Conservation (phyloP, 2,797 vertebrate genomes). For the Trematomus bernacchii region DNA sequence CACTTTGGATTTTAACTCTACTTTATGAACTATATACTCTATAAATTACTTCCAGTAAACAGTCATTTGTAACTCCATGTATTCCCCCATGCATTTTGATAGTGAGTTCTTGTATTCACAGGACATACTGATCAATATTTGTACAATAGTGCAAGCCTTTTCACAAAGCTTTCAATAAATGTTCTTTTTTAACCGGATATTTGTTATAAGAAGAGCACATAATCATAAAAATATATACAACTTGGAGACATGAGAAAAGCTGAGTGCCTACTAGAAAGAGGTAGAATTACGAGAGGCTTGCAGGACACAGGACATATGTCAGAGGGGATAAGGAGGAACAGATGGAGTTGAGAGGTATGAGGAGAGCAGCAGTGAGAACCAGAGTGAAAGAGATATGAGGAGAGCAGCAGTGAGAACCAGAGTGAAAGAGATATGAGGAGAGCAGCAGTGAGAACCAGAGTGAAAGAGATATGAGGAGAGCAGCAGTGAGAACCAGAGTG, state of each 20-base stretch:
- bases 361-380: not conserved
- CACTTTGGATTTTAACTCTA: not conserved
- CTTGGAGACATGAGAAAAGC: slow-evolving; percentile 30
- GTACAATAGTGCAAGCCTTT: not conserved
- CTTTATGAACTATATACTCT: not conserved
- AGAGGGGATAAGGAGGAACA: slow-evolving; percentile 12
- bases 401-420: too few relatives aligned
- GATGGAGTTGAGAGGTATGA: slow-evolving; percentile 7
- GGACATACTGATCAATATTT: slow-evolving; percentile 23
- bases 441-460: not conserved
- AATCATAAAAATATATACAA: slow-evolving; percentile 24
- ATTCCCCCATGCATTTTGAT: not conserved
- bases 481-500: not conserved
- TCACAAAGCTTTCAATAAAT: slow-evolving; percentile 50
- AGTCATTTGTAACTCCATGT: not conserved
- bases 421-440: too few relatives aligned
- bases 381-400: not conserved
- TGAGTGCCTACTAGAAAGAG: slow-evolving; percentile 41
- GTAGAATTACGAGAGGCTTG: slow-evolving; percentile 26
- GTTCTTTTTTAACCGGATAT: slow-evolving; percentile 23
- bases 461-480: not conserved
- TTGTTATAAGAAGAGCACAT: slow-evolving; percentile 8
- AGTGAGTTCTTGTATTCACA: slow-evolving; percentile 10
- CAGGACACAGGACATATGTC: slow-evolving; percentile 33
- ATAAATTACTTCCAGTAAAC: not conserved